These are phyloP conservation scores for Lagorchestes hirsutus DNA, from an alignment of 2,797 vertebrate genomes.

Conservation along the genomic window DNA sequence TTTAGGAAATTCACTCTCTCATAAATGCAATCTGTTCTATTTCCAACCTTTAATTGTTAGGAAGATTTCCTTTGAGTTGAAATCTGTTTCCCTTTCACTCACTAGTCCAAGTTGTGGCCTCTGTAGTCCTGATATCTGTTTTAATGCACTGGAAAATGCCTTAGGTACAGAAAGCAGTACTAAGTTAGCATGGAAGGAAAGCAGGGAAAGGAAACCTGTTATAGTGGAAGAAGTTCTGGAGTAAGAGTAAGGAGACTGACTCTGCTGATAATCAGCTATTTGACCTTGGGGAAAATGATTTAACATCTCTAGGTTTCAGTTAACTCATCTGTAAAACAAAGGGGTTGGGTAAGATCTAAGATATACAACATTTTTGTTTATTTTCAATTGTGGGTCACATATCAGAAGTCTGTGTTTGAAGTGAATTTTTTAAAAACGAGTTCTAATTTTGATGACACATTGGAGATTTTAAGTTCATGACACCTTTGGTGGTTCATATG, in stretches of 20 bases:
- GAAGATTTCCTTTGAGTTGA: not conserved
- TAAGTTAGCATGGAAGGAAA: not conserved
- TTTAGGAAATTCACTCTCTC: not conserved
- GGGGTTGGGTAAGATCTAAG: not conserved
- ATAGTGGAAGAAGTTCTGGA: not conserved
- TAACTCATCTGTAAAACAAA: not conserved
- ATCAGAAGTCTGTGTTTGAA: not conserved
- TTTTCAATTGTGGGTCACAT: not conserved
- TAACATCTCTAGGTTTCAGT: not conserved
- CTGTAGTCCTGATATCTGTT: not conserved
- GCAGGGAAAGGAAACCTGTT: not conserved
- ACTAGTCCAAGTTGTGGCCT: not conserved
- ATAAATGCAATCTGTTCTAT: not conserved
- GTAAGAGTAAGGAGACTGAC: not conserved
- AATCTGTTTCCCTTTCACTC: not conserved
- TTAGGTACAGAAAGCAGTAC: not conserved
- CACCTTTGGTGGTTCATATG: not conserved
- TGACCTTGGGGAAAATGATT: not conserved
- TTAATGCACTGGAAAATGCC: not conserved
- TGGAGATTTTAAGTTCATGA: not conserved
- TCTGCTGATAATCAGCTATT: not conserved
- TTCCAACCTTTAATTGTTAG: not conserved
- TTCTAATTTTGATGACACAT: not conserved
- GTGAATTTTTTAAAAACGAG: not conserved
- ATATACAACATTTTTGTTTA: not conserved